phyloP scores from a whole-genome alignment of 2,113 vertebrate genomes.

The Xiphophorus couchianus region DNA sequence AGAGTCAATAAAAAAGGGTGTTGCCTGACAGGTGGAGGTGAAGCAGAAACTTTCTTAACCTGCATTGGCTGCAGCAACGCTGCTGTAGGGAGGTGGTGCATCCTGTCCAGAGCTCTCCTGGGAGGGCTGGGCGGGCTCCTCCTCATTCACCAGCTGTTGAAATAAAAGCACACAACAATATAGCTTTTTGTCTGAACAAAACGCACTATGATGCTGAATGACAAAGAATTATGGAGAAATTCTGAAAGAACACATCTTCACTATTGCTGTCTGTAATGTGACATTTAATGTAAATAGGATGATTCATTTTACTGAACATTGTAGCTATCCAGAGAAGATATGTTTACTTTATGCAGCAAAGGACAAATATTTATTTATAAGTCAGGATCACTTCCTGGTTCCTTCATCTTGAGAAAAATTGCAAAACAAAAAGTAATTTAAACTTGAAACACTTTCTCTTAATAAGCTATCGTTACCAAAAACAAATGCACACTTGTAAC shows the following conservation, averaged over 20 bases:
- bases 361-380: not conserved
- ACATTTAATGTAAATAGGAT: not conserved
- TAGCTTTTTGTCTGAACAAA: not conserved
- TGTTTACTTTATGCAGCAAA: not conserved
- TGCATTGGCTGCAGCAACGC: constrained; percentile 87
- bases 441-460: too few species aligned
- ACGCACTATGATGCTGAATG: not conserved
- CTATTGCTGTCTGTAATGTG: not conserved
- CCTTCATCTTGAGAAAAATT: not conserved
- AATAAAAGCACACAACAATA: constrained; percentile 12
- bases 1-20: not conserved
- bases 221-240: not conserved
- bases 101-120: constrained; percentile 78
- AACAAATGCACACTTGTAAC: too few species aligned
- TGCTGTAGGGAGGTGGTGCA: constrained; percentile 95
- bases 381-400: not conserved
- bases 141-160: constrained; percentile 91
- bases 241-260: not conserved
- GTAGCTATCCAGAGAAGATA: not conserved
- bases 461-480: too few species aligned
- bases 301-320: not conserved
- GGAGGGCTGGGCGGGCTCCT: constrained; percentile 83
- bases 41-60: constrained; percentile 70
- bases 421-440: not conserved
- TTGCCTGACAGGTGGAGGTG: not conserved